These are phyloP conservation scores for Pluvianellus socialis DNA, from an alignment of 2,113 vertebrate genomes.

Conservation along the genomic window DNA sequence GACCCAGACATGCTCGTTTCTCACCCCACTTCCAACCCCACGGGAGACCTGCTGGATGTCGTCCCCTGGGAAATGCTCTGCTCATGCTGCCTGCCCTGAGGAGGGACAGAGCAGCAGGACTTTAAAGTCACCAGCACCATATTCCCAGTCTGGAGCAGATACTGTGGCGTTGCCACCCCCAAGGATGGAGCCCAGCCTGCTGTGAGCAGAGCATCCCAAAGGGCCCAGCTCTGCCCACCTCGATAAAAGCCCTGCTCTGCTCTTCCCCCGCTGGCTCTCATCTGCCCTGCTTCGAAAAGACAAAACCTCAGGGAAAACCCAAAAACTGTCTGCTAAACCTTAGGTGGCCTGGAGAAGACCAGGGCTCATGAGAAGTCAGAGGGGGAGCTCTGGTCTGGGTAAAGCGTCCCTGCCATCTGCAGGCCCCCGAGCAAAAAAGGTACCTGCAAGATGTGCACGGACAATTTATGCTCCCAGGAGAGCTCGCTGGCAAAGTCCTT, in stretches of 20 bases:
- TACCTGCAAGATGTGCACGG: neutral
- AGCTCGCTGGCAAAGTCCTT: neutral
- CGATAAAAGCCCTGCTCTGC: neutral
- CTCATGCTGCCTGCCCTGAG: neutral
- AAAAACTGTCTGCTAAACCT: neutral
- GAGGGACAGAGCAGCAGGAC: neutral
- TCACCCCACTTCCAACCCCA: neutral
- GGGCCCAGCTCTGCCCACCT: neutral
- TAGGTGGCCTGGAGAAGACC: neutral
- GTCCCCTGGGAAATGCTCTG: neutral
- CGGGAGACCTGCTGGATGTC: neutral
- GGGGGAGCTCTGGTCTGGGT: neutral
- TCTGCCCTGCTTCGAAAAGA: neutral
- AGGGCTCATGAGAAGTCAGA: neutral
- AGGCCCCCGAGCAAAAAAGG: neutral
- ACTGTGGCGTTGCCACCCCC: rapidly evolving
- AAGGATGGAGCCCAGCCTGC: neutral
- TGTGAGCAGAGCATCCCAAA: neutral
- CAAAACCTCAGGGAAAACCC: neutral
- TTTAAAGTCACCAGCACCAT: neutral
- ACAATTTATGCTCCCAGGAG: neutral
- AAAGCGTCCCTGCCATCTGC: neutral
- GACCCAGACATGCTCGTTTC: neutral
- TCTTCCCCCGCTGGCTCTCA: neutral
- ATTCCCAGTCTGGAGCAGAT: neutral